phyloP scores from a whole-genome alignment of 1,140 invertebrate species.

The Hydropsyche tenuis region DNA sequence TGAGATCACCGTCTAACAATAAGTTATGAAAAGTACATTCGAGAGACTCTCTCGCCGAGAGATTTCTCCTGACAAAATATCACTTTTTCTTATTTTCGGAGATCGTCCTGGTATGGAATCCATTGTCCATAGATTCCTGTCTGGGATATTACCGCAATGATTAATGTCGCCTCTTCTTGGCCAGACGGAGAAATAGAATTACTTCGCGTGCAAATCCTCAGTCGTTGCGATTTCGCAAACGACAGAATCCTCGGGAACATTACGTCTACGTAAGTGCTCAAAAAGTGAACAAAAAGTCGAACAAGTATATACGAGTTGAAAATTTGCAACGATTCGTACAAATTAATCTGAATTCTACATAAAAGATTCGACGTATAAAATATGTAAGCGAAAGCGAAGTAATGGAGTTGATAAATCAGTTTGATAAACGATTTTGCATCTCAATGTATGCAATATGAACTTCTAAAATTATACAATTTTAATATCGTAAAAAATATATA shows the following conservation, averaged over 20 bases:
- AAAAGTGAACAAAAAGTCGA: conserved; percentile 1
- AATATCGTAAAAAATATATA: no score
- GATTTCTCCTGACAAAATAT: conserved; percentile 13
- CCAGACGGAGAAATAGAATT: conserved; percentile 21
- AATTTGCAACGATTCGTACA: no score
- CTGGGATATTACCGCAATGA: conserved; percentile 34
- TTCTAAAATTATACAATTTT: no score
- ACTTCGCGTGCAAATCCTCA: conserved; percentile 28
- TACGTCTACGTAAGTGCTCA: background rate
- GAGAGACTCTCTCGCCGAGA: background rate
- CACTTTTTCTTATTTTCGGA: conserved; percentile 28
- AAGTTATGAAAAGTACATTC: no score
- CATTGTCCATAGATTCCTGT: conserved; percentile 39
- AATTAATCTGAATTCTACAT: no score
- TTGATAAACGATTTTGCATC: no score
- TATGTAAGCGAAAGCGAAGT: no score
- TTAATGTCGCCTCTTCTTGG: conserved; percentile 29
- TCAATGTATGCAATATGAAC: no score
- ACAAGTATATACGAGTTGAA: no score
- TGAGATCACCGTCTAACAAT: no score
- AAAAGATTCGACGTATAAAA: no score
- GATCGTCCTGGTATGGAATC: conserved; percentile 23
- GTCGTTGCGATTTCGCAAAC: conserved; percentile 25
- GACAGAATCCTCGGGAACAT: conserved; percentile 12
- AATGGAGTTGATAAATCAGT: no score